Base-by-base conservation (phyloP, 2,888 invertebrate genomes). In the Gisinianus flammeolus region DNA sequence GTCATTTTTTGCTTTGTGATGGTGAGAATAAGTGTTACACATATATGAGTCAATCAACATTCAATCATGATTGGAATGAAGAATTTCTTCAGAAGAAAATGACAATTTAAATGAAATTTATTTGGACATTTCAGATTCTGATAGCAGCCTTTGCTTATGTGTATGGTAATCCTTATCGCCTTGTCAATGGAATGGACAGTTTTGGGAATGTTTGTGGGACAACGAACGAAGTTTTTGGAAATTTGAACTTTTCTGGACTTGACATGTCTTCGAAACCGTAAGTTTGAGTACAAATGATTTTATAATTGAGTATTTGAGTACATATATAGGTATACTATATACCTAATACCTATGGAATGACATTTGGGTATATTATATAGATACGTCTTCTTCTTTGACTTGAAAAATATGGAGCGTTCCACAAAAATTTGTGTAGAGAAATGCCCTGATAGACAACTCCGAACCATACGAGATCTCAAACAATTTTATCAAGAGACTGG, bases 121-220 rank as follows among this genome's bases (percentile, higher is more conserved):
- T n/a, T n/a, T n/a, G n/a, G n/a, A n/a, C n/a, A n/a, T n/a, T n/a
- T n/a, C 87, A 94, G 94, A 91, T 94, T 85, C 90, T 93, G 83
- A 91, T 95, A 83, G 94, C 94, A 35, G 93, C 92, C 16, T 95
- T 96, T 88, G 93, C 96, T 12, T 91, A 94, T 86, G 93, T 94
- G 0, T 94, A 94, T 87, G 96, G 95, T 24, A 94, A 94, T 88
- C 95, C 96, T 0, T 87, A 92, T 85, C 90, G 95, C 81, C 90
- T 96, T 62, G 92, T 95, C 80, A 94, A 95, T 89, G 96, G 96
- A 24, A 95, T 94, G 87, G 96, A 97, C 87, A 95, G 95, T 77
- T 97, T 95, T 89, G 96, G 96, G 10, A 97, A 97, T 87, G 95
- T 95, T 44, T 98, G 97, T 87, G 97, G 97, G 22, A 92, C 93